Evolutionary conservation across 2,888 invertebrate genomes (phyloP), one percentile per base, ranked within the genome.

Genomic region (Synanthedon tipuliformis): DNA sequence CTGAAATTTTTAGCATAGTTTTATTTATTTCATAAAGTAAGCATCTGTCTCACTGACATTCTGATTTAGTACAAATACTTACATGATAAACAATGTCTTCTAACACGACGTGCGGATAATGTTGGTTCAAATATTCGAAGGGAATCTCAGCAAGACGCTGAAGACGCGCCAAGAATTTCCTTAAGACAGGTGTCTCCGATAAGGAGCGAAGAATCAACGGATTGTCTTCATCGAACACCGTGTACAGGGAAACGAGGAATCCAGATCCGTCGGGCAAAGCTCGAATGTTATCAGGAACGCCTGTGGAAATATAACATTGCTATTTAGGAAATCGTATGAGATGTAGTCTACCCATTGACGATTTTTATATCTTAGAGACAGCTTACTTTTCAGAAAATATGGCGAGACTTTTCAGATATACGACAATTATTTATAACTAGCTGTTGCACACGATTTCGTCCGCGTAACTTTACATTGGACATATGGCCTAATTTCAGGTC

Each of bases 201-300:
- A 94, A 67, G 3, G 90, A 71, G 50, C 90, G 90, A 1, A 71
- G 48, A 0, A 91, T 23, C 7, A 79, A 61, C 0, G 94, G 93
- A 71, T 91, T 74, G 11, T 90, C 85, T 0, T 92, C 91, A 52
- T 88, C 78, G 54, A 73, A 77, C 2, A 88, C 74, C 0, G 77
- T 55, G 56, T 92, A 81, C 11, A 95, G 69, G 1, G 90, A 88
- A 2, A 93, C 89, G 60, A 93, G 87, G 60, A 93, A 81, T 16
- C 94, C 94, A 4, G 92, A 92, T 15, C 89, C 88, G 57, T 92
- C 91, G 16, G 90, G 89, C 23, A 86, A 62, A 1, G 63, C 63
- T 13, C 79, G 79, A 13, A 90, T 50, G 62, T 94, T 94, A 78
- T 95, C 95, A 0, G 93, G 93, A 11, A 89, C 56, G 52, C 90